Conservation (phyloP, 2,888 invertebrate species). For the Homarus gammarus region DNA sequence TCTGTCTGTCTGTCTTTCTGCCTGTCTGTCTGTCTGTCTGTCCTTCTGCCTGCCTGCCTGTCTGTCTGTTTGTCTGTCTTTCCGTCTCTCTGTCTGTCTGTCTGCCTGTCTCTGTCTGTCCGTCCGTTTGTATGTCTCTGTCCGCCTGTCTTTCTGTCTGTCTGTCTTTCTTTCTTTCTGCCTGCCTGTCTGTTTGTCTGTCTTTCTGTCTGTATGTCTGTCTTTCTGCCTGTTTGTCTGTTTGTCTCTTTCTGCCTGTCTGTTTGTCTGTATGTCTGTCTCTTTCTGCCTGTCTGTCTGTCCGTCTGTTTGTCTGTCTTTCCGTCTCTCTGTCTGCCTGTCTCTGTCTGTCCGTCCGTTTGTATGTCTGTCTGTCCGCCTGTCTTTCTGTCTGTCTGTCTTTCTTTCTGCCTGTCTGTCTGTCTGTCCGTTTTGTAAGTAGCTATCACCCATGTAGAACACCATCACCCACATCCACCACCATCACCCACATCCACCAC, state of each 20-base stretch:
- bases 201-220: no score
- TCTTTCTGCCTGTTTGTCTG: background rate
- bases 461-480: no score
- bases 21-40: no score
- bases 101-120: background rate
- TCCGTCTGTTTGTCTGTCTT: constrained; percentile 15
- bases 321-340: background rate
- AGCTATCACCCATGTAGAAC: no score
- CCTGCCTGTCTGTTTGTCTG: constrained; percentile 4
- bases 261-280: constrained; percentile 34
- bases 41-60: no score
- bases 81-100: background rate
- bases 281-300: constrained; percentile 35
- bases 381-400: background rate
- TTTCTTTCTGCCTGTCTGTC: background rate
- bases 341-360: background rate
- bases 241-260: background rate
- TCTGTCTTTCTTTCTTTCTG: constrained; percentile 5
- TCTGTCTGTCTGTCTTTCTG: no score
- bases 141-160: background rate
- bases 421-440: constrained; percentile 22
- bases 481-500: no score
- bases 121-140: background rate
- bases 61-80: constrained; percentile 12
- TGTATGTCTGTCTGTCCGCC: background rate